Conservation (phyloP, 2,888 invertebrate genomes). For the Loripinus fragilis region DNA sequence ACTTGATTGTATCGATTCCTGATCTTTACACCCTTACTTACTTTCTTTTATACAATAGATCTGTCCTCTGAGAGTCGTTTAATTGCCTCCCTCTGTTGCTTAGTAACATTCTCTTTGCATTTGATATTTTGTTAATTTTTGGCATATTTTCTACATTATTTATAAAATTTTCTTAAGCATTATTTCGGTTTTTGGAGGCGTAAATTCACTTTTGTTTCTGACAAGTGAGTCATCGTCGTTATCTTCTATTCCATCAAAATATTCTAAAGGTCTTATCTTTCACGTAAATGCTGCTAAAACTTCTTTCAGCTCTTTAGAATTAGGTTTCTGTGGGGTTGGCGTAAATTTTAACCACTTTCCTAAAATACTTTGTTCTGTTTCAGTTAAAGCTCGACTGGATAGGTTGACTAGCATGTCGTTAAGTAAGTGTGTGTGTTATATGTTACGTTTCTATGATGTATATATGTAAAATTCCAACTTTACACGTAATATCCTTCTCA, state of each 20-base stretch:
- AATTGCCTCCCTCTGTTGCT: background rate
- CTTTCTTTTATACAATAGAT: slow-evolving; percentile 20
- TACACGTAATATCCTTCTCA: too few species aligned
- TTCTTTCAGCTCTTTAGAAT: slow-evolving; percentile 10
- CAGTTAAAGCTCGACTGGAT: too few species aligned
- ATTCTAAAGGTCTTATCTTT: background rate
- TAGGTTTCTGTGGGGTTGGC: slow-evolving; percentile 10
- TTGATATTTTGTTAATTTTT: background rate
- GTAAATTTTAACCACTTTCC: slow-evolving; percentile 10
- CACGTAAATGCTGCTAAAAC: slow-evolving; percentile 10
- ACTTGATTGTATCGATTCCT: too few species aligned
- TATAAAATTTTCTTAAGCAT: slow-evolving; percentile 1
- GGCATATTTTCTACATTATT: background rate
- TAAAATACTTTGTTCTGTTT: background rate
- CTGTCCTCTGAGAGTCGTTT: slow-evolving; percentile 1
- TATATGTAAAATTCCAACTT: too few species aligned
- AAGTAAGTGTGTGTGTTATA: too few species aligned
- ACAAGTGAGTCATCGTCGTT: background rate
- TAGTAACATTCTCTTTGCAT: background rate
- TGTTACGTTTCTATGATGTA: too few species aligned
- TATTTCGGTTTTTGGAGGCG: background rate
- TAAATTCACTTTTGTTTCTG: background rate
- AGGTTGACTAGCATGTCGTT: too few species aligned
- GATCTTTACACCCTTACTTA: too few species aligned
- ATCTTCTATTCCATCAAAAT: slow-evolving; percentile 1